Evolutionary conservation across 2,113 vertebrate species (phyloP), one percentile per base, ranked within the genome.

Genomic region (Nibea coibor): DNA sequence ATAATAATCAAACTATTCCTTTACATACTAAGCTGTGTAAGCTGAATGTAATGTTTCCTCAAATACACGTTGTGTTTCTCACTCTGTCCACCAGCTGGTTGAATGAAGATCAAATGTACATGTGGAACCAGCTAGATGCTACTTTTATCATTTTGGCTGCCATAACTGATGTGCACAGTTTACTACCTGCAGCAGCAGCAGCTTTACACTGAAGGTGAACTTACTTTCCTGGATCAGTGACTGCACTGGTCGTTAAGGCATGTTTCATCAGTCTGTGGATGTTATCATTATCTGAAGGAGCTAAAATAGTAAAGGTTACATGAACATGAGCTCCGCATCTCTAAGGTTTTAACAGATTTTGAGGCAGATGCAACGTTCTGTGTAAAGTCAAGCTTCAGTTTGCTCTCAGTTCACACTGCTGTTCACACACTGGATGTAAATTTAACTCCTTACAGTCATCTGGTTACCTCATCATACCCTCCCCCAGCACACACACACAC

Each of bases 391-490:
- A 7, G 42, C 11, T 64, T 71, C 1, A 15, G 17, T 74, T 31
- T 26, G 28, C 17, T 8, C 35, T 51, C 12, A 22, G 12, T 59
- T 22, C 57, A 69, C 54, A 43, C 20, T 35, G 43, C n/a, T 68
- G 64, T 24, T 57, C 11, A 14, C 65, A 47, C 61, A 51, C 42
- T 9, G 22, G 8, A 35, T 12, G 22, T 16, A 53, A 45, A 51
- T 70, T 14, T 28, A 50, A 68, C 57, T 57, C 5, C 2, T 83
- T 42, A 47, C 56, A 75, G 71, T 1, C 80, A 68, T 85, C 79
- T 88, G 76, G 58, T 80, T 83, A 85, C 69, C 78, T 87, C 80
- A 89, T 86, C 71, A 61, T 1, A 5, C 73, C 75, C 82, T 56
- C 61, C 69, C 75, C 71, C 69, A 12, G 17, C 64, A 62, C 53